Evolutionary conservation across 2,888 invertebrate genomes (phyloP).

Genomic region (Digitonthophagus gazella): DNA sequence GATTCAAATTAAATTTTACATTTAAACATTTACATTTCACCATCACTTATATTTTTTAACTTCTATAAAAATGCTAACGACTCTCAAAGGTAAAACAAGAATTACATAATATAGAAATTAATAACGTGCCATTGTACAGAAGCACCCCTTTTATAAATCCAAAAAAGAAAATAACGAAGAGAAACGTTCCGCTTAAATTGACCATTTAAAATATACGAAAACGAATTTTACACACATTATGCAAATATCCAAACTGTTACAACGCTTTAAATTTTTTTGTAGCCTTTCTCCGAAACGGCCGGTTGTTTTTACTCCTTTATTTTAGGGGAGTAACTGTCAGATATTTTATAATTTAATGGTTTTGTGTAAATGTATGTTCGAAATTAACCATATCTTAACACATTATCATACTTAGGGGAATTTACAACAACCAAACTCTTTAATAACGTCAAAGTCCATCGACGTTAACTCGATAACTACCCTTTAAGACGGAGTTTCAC

Average conservation of each 20-base stretch:
- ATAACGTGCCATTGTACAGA: conserved; percentile 12
- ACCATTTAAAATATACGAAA: conserved; percentile 4
- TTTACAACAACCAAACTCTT: neutral
- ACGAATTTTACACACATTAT: conserved; percentile 9
- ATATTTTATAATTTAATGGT: neutral
- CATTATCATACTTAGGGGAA: neutral
- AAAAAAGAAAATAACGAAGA: neutral
- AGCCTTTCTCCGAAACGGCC: neutral
- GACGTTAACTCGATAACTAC: neutral
- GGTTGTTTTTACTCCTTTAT: neutral
- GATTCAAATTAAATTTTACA: too few relatives aligned
- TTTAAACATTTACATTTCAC: too few relatives aligned
- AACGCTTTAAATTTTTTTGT: neutral
- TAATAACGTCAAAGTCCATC: neutral
- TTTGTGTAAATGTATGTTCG: too few relatives aligned
- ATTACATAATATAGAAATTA: neutral
- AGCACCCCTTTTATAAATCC: conserved; percentile 3
- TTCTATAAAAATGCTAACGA: too few relatives aligned
- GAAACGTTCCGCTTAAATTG: conserved; percentile 1
- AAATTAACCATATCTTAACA: neutral
- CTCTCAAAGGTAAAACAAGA: too few relatives aligned
- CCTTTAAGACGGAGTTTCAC: neutral
- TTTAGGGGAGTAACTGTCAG: too few relatives aligned
- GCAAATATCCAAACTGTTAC: conserved; percentile 4
- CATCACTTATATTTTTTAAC: too few relatives aligned